Evolutionary conservation across 2,888 invertebrate species (phyloP).

Genomic region (Nomada fucata): DNA sequence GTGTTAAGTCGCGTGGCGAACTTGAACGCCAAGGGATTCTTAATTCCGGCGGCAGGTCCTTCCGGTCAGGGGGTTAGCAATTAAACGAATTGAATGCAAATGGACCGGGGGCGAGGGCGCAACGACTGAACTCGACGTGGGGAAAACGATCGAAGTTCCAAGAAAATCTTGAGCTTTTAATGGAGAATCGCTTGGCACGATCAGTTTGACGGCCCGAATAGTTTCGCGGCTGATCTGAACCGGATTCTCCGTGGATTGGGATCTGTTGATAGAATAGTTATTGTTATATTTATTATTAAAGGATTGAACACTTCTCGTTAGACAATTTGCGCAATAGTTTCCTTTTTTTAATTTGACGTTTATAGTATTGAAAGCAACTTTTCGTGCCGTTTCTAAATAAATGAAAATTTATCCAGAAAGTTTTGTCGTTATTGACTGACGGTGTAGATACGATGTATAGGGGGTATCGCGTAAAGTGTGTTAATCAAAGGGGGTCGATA

Average conservation of each 20-base stretch:
- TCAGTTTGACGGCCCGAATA: background rate
- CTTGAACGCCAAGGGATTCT: background rate
- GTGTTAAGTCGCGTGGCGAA: background rate
- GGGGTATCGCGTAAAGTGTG: slow-evolving; percentile 1
- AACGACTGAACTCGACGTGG: background rate
- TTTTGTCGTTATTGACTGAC: background rate
- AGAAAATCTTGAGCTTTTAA: slow-evolving; percentile 26
- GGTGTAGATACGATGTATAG: background rate
- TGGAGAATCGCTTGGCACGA: background rate
- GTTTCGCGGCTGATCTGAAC: background rate
- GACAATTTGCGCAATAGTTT: no score
- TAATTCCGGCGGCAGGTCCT: background rate
- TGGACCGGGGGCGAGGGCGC: background rate
- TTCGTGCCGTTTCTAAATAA: no score
- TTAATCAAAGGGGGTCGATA: slow-evolving; percentile 6
- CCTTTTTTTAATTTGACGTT: no score
- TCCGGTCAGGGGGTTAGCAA: slow-evolving; percentile 12
- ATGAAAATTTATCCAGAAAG: background rate
- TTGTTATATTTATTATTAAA: background rate
- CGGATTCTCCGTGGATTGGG: no score
- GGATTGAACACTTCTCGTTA: no score
- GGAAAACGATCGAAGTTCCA: background rate
- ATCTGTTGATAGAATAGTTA: background rate
- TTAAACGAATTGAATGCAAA: slow-evolving; percentile 26
- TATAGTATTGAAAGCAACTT: no score